Conservation (phyloP, 2,797 vertebrate species). For the Leptatherina wallacei region DNA sequence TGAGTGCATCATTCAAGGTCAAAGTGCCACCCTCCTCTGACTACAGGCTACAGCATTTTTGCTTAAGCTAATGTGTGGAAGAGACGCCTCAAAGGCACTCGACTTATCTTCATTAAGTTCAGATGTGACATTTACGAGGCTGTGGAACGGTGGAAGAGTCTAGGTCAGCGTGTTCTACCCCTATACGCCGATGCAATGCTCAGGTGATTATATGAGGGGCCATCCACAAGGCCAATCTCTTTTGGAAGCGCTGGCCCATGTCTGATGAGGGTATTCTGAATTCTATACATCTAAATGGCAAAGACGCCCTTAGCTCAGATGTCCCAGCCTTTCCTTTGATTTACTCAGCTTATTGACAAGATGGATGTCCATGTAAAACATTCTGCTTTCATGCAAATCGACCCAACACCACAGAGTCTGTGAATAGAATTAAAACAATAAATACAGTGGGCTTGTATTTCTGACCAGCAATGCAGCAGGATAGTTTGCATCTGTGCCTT, state of each 20-base stretch:
- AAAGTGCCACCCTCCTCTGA: slow-evolving; percentile 52
- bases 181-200: slow-evolving; percentile 73
- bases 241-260: slow-evolving; percentile 78
- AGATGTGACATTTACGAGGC: slow-evolving; percentile 82
- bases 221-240: slow-evolving; percentile 80
- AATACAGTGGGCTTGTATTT: slow-evolving; percentile 26
- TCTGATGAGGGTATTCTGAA: slow-evolving; percentile 86
- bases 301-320: slow-evolving; percentile 67
- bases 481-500: slow-evolving; percentile 2
- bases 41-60: slow-evolving; percentile 61
- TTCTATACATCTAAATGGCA: slow-evolving; percentile 87
- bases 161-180: slow-evolving; percentile 78
- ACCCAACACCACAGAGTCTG: slow-evolving; percentile 5
- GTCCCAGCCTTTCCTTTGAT: slow-evolving; percentile 66
- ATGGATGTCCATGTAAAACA: slow-evolving; percentile 75
- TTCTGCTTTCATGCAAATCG: slow-evolving; percentile 70
- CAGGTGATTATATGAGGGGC: slow-evolving; percentile 80
- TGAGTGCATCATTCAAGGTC: slow-evolving; percentile 67
- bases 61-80: slow-evolving; percentile 77
- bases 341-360: slow-evolving; percentile 74
- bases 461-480: neutral
- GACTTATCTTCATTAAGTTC: slow-evolving; percentile 80
- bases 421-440: slow-evolving; percentile 41
- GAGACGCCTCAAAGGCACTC: slow-evolving; percentile 74
- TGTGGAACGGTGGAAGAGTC: slow-evolving; percentile 56